Evolutionary conservation across 2,113 vertebrate genomes (phyloP), one percentile per base, ranked within the genome.

Genomic region (Eurystomus gularis): DNA sequence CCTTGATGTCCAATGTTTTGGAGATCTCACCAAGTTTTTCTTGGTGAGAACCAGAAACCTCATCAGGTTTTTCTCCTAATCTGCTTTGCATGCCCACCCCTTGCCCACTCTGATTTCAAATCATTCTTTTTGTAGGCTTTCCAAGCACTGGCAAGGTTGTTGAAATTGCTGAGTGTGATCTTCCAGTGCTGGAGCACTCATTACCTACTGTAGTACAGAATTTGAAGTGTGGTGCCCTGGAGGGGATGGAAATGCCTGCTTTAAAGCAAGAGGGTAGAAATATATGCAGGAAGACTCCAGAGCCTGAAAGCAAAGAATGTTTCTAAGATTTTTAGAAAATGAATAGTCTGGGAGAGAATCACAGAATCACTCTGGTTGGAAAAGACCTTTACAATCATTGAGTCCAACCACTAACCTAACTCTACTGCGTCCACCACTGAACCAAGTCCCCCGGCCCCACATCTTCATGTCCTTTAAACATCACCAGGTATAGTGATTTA

Each of bases 271-370:
- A 60, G 4, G 9, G 7, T 42, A 52, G 55, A 91, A 89, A 72
- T 83, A 39, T 4, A 4, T 42, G 7, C 19, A 82, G 49, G 33
- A 91, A 82, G 54, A 80, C 11, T 2, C 20, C 91, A 60, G 96
- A 85, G 17, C 9, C 20, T 37, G 60, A 81, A 9, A 85, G 20
- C 14, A 69, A 82, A 72, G 4, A 78, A 82, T 6, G 9, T 71
- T 91, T 68, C 35, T 52, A 78, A 89, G 39, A 33, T 42, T 89
- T 88, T 71, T 61, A 49, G 44, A 75, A 93, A 89, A 82, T 52
- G 8, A 71, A 75, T 8, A 75, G 29, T 11, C 24, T 81, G 14
- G 33, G 12, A 65, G 12, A 51, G n/a, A 88, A 13, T 44, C 16
- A 16, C 16, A 44, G 42, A 16, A n/a, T n/a, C n/a, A n/a, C n/a